Evolutionary conservation across 2,113 vertebrate genomes (phyloP).

Genomic region (Daubentonia madagascariensis): DNA sequence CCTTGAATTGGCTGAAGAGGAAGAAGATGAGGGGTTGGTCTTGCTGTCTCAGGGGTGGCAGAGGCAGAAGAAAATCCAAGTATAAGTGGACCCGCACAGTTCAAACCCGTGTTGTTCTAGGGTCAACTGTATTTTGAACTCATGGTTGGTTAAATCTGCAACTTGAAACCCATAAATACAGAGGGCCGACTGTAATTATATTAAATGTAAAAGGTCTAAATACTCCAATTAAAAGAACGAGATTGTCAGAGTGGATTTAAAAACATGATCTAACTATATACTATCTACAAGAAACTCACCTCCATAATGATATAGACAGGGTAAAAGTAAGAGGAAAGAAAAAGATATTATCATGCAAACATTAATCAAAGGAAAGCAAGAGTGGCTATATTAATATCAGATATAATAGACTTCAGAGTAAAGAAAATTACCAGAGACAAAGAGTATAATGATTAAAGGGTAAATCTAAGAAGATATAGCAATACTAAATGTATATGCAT

Average conservation of each 20-base stretch:
- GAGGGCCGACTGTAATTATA: not conserved
- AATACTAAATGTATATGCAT: not conserved
- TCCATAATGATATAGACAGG: not conserved
- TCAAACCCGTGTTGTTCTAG: not conserved
- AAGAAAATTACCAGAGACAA: not conserved
- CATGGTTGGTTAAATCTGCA: not conserved
- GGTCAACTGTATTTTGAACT: not conserved
- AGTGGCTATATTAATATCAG: not conserved
- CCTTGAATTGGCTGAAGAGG: not conserved
- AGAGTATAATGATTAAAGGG: not conserved
- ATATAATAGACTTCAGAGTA: not conserved
- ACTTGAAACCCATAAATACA: not conserved
- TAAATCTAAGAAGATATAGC: not conserved
- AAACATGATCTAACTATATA: not conserved
- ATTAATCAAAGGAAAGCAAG: not conserved
- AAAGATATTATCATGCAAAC: not conserved
- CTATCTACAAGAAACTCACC: not conserved
- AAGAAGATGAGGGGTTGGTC: not conserved
- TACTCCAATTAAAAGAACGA: not conserved
- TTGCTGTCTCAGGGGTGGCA: not conserved
- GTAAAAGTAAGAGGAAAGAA: not conserved
- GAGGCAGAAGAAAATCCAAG: not conserved
- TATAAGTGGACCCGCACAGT: not conserved
- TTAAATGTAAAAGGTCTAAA: not conserved
- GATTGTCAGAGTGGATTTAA: not conserved